These are phyloP conservation scores for Microctonus hyperodae DNA, from an alignment of 2,888 invertebrate genomes.

Conservation along the genomic window DNA sequence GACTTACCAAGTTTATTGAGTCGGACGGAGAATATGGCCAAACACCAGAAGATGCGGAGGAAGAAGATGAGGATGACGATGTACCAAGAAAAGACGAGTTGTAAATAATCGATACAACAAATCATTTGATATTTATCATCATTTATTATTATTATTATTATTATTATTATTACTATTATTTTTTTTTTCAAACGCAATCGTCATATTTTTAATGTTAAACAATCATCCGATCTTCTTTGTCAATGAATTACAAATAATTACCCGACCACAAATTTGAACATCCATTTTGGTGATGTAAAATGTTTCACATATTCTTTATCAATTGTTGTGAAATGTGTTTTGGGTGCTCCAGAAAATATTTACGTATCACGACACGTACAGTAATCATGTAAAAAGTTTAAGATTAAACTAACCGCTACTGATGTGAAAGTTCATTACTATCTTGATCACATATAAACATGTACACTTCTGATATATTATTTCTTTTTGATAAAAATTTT, in stretches of 20 bases:
- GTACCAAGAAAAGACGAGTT: conserved; percentile 79
- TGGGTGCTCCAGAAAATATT: background rate
- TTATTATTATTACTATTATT: conserved; percentile 18
- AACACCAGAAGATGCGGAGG: conserved; percentile 71
- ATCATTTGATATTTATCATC: too few relatives aligned
- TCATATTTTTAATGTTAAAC: conserved; percentile 5
- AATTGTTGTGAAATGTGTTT: background rate
- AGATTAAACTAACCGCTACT: background rate
- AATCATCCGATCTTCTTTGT: background rate
- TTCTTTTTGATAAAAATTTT: background rate
- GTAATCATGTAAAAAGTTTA: conserved; percentile 6
- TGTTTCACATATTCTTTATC: background rate
- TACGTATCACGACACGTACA: conserved; percentile 13
- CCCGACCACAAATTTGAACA: too few relatives aligned
- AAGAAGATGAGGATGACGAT: conserved; percentile 78
- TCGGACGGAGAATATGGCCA: conserved; percentile 83
- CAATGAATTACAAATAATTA: background rate
- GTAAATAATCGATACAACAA: conserved; percentile 68
- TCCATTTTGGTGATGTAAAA: background rate
- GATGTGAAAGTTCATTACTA: background rate
- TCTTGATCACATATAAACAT: background rate
- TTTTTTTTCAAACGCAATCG: conserved; percentile 34
- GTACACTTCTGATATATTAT: background rate
- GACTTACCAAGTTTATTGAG: conserved; percentile 92
- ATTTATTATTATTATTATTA: too few relatives aligned